Conservation (phyloP, 2,797 vertebrate species). For the Enoplosus armatus region DNA sequence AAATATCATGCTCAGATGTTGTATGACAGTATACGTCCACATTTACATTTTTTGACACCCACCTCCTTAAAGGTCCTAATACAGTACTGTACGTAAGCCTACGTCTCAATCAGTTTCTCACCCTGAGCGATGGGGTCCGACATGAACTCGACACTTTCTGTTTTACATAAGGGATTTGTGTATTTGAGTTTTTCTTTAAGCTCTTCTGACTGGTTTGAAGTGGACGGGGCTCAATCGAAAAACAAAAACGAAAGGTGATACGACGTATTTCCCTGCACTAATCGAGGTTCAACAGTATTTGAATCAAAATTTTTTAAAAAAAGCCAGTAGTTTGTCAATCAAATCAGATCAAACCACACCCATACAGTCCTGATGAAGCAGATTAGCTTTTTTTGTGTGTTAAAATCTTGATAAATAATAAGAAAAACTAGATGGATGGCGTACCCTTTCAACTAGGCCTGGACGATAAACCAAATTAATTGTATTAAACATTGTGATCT, state of each 20-base stretch:
- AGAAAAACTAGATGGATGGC: too few relatives aligned
- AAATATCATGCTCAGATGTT: slow-evolving; percentile 11
- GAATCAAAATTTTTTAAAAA: too few relatives aligned
- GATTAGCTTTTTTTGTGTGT: background rate
- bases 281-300: background rate
- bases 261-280: background rate
- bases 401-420: background rate
- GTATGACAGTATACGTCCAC: background rate
- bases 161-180: background rate
- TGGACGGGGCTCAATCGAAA: background rate
- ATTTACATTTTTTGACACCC: background rate
- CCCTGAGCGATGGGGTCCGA: too few relatives aligned
- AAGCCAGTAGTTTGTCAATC: too few relatives aligned
- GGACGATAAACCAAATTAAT: background rate
- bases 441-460: background rate
- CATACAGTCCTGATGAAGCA: background rate
- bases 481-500: background rate
- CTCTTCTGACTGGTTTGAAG: background rate
- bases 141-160: background rate
- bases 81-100: background rate
- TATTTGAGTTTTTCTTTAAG: background rate
- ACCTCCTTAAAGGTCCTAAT: background rate
- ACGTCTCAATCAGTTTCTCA: background rate
- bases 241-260: background rate
- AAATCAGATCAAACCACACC: background rate